Percentiles rank a stretch among this genome's conserved stretches.
Evolutionary conservation across 2,888 invertebrate species (phyloP).

Genomic region (Athalia rosae): DNA sequence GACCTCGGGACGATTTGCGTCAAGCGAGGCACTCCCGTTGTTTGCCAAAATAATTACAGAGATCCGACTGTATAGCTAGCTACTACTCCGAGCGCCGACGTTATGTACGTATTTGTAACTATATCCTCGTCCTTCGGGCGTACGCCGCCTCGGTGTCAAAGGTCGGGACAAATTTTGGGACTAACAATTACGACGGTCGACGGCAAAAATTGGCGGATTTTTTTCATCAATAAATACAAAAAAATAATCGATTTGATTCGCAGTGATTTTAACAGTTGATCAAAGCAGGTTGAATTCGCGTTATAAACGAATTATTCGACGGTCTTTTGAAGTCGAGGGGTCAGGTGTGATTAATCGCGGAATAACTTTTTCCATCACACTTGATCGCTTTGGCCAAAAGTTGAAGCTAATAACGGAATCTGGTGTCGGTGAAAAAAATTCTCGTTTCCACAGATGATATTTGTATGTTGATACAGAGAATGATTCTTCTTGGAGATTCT

Average conservation of each 20-base stretch:
- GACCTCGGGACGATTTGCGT: not conserved
- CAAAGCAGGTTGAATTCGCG: not conserved
- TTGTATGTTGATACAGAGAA: too few species aligned
- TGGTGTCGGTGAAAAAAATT: not conserved
- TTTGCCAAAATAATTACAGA: conserved; percentile 6
- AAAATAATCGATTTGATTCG: too few species aligned
- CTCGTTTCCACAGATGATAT: too few species aligned
- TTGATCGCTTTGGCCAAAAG: not conserved
- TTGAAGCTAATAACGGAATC: conserved; percentile 20
- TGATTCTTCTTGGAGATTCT: not conserved
- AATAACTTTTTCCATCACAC: not conserved
- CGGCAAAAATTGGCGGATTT: too few species aligned
- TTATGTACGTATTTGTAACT: too few species aligned
- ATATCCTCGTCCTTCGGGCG: not conserved
- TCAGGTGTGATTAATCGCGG: conserved; percentile 4
- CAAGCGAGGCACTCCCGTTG: not conserved
- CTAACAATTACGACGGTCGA: too few species aligned
- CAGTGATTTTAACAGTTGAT: too few species aligned
- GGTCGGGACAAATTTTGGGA: too few species aligned
- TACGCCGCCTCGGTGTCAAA: too few species aligned
- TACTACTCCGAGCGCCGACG: too few species aligned
- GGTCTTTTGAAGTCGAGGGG: not conserved
- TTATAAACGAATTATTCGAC: not conserved
- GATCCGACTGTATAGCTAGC: too few species aligned
- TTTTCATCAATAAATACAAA: too few species aligned